Percentiles rank a stretch among this genome's conserved stretches.
Conservation (phyloP, 2,797 vertebrate species). For the Bothrops alternatus region DNA sequence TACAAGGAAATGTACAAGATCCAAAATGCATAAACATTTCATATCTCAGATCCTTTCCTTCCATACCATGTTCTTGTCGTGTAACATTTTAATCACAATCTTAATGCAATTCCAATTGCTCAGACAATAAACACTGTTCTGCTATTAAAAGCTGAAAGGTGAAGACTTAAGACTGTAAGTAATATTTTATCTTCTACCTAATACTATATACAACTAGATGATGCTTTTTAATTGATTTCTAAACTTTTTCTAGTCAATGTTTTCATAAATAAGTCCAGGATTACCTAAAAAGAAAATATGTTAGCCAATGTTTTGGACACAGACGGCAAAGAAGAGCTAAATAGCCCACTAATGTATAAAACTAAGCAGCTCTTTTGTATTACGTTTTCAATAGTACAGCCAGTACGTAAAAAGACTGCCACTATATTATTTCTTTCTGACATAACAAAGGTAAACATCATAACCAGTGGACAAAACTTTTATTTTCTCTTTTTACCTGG, state of each 20-base stretch:
- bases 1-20: background rate
- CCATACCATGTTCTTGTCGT: background rate
- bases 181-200: background rate
- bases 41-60: background rate
- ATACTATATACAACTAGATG: background rate
- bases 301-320: background rate
- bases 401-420: background rate
- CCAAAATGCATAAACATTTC: background rate
- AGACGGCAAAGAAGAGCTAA: background rate
- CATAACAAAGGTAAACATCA: background rate
- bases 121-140: background rate
- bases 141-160: background rate
- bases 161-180: background rate
- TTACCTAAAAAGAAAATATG: background rate
- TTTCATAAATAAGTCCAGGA: background rate
- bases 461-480: background rate
- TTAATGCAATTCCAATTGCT: background rate
- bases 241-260: background rate
- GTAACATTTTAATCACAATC: background rate
- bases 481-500: conserved; percentile 55
- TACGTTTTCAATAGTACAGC: background rate
- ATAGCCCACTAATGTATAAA: background rate
- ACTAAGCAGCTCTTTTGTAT: background rate
- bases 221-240: background rate
- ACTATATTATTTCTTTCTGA: background rate